phyloP scores from a whole-genome alignment of 2,113 vertebrate genomes.

The Antidorcas marsupialis region DNA sequence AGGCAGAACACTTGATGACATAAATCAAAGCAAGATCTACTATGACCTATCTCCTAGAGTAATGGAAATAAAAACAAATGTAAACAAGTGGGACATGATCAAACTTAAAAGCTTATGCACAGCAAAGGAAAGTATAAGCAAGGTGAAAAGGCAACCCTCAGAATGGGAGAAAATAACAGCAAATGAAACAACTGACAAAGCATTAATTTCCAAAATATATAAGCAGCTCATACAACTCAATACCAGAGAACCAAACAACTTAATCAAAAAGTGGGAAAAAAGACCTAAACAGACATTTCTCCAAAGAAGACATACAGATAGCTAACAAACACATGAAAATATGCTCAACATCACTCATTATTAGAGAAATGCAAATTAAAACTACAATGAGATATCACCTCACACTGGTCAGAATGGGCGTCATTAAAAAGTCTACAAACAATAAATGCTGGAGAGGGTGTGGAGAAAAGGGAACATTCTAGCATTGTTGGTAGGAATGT shows the following conservation, averaged over 20 bases:
- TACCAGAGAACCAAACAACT: neutral
- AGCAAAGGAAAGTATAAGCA: neutral
- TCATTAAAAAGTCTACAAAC: neutral
- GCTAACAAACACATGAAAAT: neutral
- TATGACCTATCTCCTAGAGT: neutral
- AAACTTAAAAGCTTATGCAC: neutral
- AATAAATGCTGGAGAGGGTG: neutral
- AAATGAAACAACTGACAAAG: neutral
- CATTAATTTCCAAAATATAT: neutral
- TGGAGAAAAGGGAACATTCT: neutral
- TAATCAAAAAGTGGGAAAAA: neutral
- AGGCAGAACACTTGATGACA: neutral
- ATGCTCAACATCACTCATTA: neutral
- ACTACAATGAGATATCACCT: neutral
- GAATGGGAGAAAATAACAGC: neutral
- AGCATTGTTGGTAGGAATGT: neutral
- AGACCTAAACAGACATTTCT: neutral
- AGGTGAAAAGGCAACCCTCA: neutral
- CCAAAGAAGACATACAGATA: neutral
- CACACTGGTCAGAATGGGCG: accelerated
- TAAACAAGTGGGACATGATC: neutral
- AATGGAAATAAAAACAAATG: neutral
- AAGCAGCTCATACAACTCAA: neutral
- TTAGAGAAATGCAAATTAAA: neutral
- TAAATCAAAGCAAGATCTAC: neutral